phyloP scores from a whole-genome alignment of 2,888 invertebrate species.

The Andrena haemorrhoa region DNA sequence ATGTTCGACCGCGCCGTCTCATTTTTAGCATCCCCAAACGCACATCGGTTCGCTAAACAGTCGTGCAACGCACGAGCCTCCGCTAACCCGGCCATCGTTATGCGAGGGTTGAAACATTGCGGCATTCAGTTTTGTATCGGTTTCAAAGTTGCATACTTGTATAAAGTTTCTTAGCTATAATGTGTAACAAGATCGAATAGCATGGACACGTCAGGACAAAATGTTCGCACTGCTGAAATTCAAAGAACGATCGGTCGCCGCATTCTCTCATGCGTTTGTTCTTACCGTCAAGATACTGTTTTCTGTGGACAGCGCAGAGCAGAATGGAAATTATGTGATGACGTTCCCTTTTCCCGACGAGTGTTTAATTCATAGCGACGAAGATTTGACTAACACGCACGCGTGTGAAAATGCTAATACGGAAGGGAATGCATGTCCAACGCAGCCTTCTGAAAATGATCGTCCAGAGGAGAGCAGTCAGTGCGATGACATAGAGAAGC shows the following conservation, averaged over 20 bases:
- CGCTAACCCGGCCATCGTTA: no score
- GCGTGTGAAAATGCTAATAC: not conserved
- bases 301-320: not conserved
- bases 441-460: slow-evolving; percentile 1
- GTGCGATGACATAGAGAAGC: not conserved
- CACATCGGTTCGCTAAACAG: no score
- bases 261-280: slow-evolving; percentile 79
- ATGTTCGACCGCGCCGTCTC: no score
- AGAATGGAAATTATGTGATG: not conserved
- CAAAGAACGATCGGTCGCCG: slow-evolving; percentile 74
- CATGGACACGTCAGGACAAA: slow-evolving; percentile 82
- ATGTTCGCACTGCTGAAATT: slow-evolving; percentile 82
- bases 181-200: slow-evolving; percentile 73
- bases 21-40: no score
- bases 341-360: not conserved
- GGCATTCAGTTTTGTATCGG: slow-evolving; percentile 27
- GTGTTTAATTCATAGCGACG: not conserved
- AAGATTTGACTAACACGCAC: not conserved
- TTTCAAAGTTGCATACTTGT: not conserved
- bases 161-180: slow-evolving; percentile 37
- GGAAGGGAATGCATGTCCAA: not conserved
- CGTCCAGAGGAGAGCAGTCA: not conserved
- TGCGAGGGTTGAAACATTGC: not conserved
- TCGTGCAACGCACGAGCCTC: no score
- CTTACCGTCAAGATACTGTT: slow-evolving; percentile 74